phyloP scores from a whole-genome alignment of 2,113 vertebrate genomes.

The Octodon degus region DNA sequence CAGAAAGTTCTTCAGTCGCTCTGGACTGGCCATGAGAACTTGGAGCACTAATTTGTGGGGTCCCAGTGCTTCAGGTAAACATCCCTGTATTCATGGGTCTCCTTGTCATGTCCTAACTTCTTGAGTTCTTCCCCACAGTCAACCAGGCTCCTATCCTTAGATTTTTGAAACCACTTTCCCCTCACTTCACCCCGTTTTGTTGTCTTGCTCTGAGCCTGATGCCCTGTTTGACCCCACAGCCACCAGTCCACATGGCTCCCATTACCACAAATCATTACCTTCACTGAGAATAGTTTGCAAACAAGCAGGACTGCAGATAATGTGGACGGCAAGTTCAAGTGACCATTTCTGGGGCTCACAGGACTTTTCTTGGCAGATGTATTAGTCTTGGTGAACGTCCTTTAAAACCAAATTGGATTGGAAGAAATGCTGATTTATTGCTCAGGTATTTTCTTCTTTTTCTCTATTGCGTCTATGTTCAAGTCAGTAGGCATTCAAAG shows the following conservation, averaged over 20 bases:
- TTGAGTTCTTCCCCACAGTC: background rate
- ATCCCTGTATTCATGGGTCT: constrained; percentile 33
- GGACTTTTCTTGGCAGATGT: constrained; percentile 41
- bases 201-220: constrained; percentile 12
- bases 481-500: constrained; percentile 46
- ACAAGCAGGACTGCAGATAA: constrained; percentile 23
- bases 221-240: constrained; percentile 55
- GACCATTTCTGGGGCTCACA: constrained; percentile 35
- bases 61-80: constrained; percentile 26
- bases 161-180: constrained; percentile 12
- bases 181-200: background rate
- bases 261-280: constrained; percentile 81
- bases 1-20: constrained; percentile 52
- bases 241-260: constrained; percentile 78
- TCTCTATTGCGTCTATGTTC: background rate
- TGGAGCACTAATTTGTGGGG: constrained; percentile 29
- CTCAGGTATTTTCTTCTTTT: background rate
- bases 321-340: constrained; percentile 46
- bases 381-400: constrained; percentile 10
- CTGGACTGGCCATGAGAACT: background rate
- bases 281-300: constrained; percentile 77
- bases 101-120: constrained; percentile 6
- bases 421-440: constrained; percentile 58
- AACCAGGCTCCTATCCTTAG: background rate
- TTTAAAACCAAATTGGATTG: constrained; percentile 57